phyloP scores from a whole-genome alignment of 2,113 vertebrate genomes.

The Addax nasomaculatus region DNA sequence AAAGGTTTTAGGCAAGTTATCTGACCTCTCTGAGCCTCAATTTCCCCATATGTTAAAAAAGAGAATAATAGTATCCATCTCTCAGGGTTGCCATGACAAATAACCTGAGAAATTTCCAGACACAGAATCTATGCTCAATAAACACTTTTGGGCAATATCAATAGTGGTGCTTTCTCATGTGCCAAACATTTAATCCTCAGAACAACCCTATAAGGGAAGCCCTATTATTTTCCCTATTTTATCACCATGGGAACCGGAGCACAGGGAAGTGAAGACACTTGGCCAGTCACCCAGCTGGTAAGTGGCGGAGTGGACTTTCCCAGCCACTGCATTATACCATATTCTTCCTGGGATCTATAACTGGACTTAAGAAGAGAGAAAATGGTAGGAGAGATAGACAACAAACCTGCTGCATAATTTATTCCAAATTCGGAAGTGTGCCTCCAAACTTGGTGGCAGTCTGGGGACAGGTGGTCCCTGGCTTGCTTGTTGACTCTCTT shows the following conservation, averaged over 20 bases:
- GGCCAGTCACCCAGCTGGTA: background rate
- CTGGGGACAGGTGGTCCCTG: background rate
- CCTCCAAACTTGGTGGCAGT: background rate
- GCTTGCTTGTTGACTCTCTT: background rate
- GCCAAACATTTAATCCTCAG: background rate
- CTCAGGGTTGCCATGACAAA: background rate
- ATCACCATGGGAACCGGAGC: background rate
- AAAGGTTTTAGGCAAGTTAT: background rate
- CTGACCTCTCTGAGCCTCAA: background rate
- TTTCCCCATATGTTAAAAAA: background rate
- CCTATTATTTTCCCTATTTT: background rate
- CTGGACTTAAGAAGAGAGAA: background rate
- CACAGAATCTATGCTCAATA: background rate
- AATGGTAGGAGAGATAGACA: background rate
- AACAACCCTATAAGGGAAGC: background rate
- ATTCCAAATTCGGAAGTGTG: constrained; percentile 53
- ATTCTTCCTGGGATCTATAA: background rate
- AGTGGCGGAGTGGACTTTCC: background rate
- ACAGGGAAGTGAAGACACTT: background rate
- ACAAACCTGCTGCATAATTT: background rate
- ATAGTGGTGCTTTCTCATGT: background rate
- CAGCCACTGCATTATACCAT: background rate
- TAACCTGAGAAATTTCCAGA: background rate
- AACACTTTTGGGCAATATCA: background rate
- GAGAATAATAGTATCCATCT: background rate